Conservation (phyloP, 2,797 vertebrate species). For the Microcaecilia unicolor region DNA sequence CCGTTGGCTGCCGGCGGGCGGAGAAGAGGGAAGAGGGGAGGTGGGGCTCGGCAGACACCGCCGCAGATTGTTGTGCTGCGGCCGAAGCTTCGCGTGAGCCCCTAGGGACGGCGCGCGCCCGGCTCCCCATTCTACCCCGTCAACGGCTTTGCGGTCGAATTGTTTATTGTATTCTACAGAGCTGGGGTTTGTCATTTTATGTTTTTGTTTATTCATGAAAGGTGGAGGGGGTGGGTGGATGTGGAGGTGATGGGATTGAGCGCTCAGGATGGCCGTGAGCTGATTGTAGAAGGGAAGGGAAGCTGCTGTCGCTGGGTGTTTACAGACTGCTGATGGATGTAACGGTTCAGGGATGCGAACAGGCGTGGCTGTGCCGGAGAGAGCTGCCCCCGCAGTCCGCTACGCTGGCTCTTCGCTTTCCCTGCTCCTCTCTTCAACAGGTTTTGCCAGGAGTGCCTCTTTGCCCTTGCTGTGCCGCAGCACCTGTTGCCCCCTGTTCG, state of each 20-base stretch:
- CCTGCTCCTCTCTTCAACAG: conserved; percentile 29
- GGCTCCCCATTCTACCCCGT: no score
- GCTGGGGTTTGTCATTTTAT: background rate
- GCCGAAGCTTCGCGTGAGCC: no score
- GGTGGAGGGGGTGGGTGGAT: conserved; percentile 35
- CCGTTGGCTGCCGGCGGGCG: no score
- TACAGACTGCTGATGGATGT: conserved; percentile 3
- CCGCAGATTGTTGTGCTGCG: no score
- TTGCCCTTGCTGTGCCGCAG: no score
- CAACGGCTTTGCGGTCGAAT: no score
- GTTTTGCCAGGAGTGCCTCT: no score
- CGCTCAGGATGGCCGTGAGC: background rate
- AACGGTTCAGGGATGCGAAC: conserved; percentile 34
- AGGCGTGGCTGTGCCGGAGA: conserved; percentile 42
- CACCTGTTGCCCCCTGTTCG: no score
- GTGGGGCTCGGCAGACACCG: no score
- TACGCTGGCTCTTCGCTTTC: background rate
- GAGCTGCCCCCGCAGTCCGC: background rate
- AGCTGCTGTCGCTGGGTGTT: background rate
- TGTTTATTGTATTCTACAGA: no score
- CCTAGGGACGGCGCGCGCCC: conserved; percentile 26
- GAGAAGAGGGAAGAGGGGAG: no score
- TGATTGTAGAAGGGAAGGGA: background rate
- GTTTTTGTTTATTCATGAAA: background rate
- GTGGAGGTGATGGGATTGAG: conserved; percentile 17